Percentiles rank a stretch among this genome's conserved stretches.
phyloP scores from a whole-genome alignment of 2,113 vertebrate species.

The Stegastes partitus region DNA sequence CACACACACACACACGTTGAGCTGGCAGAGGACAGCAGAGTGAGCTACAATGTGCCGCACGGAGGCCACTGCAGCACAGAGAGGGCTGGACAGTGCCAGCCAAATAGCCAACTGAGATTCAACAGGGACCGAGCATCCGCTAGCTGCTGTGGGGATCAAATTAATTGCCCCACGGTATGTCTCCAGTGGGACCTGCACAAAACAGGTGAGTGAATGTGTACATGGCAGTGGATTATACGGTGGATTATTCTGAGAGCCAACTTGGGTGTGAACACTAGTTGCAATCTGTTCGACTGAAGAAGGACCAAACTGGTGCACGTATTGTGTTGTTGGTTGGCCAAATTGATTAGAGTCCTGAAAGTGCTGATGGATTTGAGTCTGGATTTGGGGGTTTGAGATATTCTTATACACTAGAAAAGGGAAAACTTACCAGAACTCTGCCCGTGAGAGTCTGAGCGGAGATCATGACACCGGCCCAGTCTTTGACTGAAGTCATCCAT shows the following conservation, averaged over 20 bases:
- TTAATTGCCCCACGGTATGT: conserved; percentile 37
- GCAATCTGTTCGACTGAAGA: neutral
- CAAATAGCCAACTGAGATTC: conserved; percentile 51
- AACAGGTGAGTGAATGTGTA: conserved; percentile 46
- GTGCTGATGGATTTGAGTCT: conserved; percentile 2
- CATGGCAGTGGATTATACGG: conserved; percentile 39
- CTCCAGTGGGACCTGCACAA: conserved; percentile 43
- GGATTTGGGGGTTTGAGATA: neutral
- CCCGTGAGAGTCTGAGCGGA: conserved; percentile 98
- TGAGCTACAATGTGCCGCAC: conserved; percentile 57
- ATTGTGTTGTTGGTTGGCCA: neutral
- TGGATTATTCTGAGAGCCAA: conserved; percentile 35
- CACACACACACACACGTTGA: conserved; percentile 31
- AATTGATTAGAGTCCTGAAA: conserved; percentile 11
- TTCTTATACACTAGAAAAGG: neutral
- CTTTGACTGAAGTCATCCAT: conserved; percentile 99
- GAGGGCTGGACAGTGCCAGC: conserved; percentile 40
- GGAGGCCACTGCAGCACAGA: conserved; percentile 56
- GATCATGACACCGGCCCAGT: conserved; percentile 99
- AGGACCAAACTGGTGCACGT: conserved; percentile 24
- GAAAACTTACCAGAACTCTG: conserved; percentile 95
- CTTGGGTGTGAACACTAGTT: conserved; percentile 42
- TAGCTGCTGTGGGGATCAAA: conserved; percentile 49
- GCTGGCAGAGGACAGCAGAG: conserved; percentile 53
- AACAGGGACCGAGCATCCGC: conserved; percentile 22